Percentiles rank a stretch among this genome's conserved stretches.
These are phyloP conservation scores for Lochmaea capreae DNA, from an alignment of 2,888 invertebrate genomes.

Conservation along the genomic window DNA sequence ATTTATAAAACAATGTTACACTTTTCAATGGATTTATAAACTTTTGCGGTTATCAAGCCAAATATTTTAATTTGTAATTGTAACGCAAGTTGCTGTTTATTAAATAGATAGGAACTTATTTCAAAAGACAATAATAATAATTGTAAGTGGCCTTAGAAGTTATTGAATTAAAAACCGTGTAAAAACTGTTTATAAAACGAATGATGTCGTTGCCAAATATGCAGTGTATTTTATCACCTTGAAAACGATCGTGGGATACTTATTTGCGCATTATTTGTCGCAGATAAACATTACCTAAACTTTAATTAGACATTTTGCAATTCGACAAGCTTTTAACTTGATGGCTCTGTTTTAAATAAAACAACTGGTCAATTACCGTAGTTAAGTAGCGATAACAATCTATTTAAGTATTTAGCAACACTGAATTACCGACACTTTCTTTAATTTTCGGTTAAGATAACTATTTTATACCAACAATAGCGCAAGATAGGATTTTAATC, in stretches of 20 bases:
- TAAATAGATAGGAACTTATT: no score
- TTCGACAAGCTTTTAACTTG: constrained; percentile 22
- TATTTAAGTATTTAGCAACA: constrained; percentile 15
- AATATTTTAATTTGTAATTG: background rate
- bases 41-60: no score
- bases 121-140: background rate
- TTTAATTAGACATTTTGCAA: constrained; percentile 26
- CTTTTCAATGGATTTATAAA: no score
- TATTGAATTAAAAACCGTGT: background rate
- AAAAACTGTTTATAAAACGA: background rate
- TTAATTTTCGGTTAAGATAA: constrained; percentile 13
- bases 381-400: constrained; percentile 21
- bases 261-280: constrained; percentile 14
- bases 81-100: no score
- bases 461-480: background rate
- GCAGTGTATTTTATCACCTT: constrained; percentile 3
- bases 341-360: constrained; percentile 13
- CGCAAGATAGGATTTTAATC: background rate
- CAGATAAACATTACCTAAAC: constrained; percentile 15
- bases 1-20: no score
- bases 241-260: constrained; percentile 9
- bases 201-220: background rate
- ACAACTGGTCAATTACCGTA: constrained; percentile 16
- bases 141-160: background rate
- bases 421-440: constrained; percentile 12